Percentiles rank a stretch among this genome's conserved stretches.
These are phyloP conservation scores for Lutjanus erythropterus DNA, from an alignment of 2,113 vertebrate species.

Conservation along the genomic window DNA sequence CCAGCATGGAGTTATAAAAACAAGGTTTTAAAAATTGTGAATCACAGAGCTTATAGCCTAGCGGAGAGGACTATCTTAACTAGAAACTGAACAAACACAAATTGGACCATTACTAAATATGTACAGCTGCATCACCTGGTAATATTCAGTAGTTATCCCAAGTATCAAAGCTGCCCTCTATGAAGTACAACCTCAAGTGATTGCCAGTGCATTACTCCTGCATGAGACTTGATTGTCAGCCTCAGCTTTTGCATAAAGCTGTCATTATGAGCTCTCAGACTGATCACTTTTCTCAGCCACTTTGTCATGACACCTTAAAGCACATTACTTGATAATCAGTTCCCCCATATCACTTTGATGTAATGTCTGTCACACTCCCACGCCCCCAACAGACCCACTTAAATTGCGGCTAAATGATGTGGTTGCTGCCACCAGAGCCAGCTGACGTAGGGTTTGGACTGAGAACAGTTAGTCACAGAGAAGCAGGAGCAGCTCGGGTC, in stretches of 20 bases:
- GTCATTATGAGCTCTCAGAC: constrained; percentile 37
- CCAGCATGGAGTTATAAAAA: too few relatives aligned
- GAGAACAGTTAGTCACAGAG: constrained; percentile 61
- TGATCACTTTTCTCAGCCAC: constrained; percentile 14
- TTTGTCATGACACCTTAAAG: constrained; percentile 47
- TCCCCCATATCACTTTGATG: constrained; percentile 65
- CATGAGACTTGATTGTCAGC: constrained; percentile 32
- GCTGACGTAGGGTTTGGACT: constrained; percentile 61
- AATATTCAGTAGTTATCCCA: background rate
- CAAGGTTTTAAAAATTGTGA: too few relatives aligned
- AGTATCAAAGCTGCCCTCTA: constrained; percentile 1
- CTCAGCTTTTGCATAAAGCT: constrained; percentile 25
- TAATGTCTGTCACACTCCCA: constrained; percentile 63
- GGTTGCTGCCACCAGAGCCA: constrained; percentile 60
- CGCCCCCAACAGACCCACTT: constrained; percentile 59
- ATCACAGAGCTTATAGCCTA: too few relatives aligned
- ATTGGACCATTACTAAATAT: background rate
- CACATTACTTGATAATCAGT: constrained; percentile 61
- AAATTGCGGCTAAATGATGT: constrained; percentile 52
- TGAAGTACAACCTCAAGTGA: constrained; percentile 38
- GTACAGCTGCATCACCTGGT: background rate
- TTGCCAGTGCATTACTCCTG: constrained; percentile 36
- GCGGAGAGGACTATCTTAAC: too few relatives aligned
- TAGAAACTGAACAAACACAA: background rate
- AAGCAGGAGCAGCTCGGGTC: constrained; percentile 43